A percentile compares a stretch with the other conserved stretches of the same genome.
These are phyloP conservation scores for Heliothis virescens DNA, from an alignment of 1,140 invertebrate genomes.

Conservation along the genomic window DNA sequence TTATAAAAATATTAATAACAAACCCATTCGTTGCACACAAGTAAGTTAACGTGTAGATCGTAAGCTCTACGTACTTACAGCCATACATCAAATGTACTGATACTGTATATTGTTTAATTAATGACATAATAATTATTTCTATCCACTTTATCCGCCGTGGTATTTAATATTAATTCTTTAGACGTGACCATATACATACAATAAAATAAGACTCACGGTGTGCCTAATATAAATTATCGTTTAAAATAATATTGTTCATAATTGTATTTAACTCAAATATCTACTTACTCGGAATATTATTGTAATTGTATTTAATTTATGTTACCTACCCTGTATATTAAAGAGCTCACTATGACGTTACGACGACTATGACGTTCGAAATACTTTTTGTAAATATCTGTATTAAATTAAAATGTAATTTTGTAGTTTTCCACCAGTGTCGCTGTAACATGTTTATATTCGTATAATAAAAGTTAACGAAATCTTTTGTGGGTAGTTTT, in stretches of 20 bases:
- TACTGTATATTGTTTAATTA: slow-evolving; percentile 2
- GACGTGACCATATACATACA: slow-evolving; percentile 33
- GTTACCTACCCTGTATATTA: slow-evolving; percentile 51
- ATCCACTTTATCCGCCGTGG: slow-evolving; percentile 28
- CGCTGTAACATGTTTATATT: slow-evolving; percentile 74
- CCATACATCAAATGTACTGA: slow-evolving; percentile 38
- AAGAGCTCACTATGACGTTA: slow-evolving; percentile 32
- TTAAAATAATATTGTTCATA: slow-evolving; percentile 38
- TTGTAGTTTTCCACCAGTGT: slow-evolving; percentile 80
- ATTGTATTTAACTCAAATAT: slow-evolving; percentile 27
- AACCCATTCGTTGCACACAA: slow-evolving; percentile 10
- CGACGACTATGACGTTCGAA: slow-evolving; percentile 42
- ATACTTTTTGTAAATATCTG: slow-evolving; percentile 61
- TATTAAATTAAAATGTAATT: slow-evolving; percentile 62
- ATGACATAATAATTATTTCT: slow-evolving; percentile 18
- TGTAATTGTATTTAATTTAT: slow-evolving; percentile 28
- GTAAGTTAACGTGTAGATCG: slow-evolving; percentile 26
- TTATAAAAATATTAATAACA: neutral
- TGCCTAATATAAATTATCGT: slow-evolving; percentile 46
- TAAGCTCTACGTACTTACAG: slow-evolving; percentile 38
- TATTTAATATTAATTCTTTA: slow-evolving; percentile 33
- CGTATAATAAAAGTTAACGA: slow-evolving; percentile 73
- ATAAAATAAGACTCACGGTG: slow-evolving; percentile 45
- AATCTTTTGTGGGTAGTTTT: slow-evolving; percentile 48
- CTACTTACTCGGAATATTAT: slow-evolving; percentile 20